Conservation (phyloP, 2,797 vertebrate genomes). For the Spinus pinus region DNA sequence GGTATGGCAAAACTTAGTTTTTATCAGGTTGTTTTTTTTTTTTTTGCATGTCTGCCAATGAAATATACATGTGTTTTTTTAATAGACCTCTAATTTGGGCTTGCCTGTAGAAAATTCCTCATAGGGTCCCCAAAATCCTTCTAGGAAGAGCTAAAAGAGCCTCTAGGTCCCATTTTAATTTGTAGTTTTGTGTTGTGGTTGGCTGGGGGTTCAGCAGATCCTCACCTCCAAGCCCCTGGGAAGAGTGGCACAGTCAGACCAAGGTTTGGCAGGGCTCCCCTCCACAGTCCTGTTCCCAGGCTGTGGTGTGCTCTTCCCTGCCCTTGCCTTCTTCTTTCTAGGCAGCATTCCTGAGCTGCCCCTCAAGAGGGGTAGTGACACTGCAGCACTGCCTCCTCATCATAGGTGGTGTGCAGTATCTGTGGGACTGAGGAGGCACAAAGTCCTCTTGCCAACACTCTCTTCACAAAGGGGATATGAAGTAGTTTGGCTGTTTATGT, state of each 20-base stretch:
- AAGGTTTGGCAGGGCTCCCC: not conserved
- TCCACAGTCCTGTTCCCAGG: not conserved
- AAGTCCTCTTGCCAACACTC: not conserved
- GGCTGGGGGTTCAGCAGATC: not conserved
- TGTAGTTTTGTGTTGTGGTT: not conserved
- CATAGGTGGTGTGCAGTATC: not conserved
- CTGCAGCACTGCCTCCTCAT: not conserved
- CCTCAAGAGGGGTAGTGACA: not conserved
- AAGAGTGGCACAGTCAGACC: not conserved
- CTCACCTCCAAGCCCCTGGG: not conserved
- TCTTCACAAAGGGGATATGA: not conserved
- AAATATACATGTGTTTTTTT: not conserved
- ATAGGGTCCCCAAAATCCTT: not conserved
- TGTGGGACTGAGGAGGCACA: not conserved
- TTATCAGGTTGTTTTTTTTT: not conserved
- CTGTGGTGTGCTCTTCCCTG: not conserved
- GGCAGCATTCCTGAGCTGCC: not conserved
- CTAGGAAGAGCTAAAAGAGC: not conserved
- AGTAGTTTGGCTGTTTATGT: not conserved
- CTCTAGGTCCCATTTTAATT: not conserved
- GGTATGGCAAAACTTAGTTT: not conserved
- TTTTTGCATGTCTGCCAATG: not conserved
- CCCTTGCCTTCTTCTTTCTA: not conserved
- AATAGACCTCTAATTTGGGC: not conserved
- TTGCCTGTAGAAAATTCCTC: not conserved